phyloP scores from a whole-genome alignment of 2,113 vertebrate species.

The Eonycteris spelaea region DNA sequence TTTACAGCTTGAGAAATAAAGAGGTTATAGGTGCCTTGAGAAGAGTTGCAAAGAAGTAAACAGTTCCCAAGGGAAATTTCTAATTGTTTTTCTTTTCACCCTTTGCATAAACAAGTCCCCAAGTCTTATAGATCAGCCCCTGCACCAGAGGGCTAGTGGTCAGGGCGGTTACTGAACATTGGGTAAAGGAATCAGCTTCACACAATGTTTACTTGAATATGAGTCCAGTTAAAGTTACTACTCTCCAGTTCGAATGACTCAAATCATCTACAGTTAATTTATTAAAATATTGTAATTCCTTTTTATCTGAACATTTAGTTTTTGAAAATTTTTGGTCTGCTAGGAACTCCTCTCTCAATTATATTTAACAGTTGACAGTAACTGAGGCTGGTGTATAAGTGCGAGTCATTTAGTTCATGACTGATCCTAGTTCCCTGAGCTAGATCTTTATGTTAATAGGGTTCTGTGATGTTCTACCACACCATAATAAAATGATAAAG shows the following conservation, averaged over 20 bases:
- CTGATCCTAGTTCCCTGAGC: too few relatives aligned
- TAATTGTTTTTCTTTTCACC: not conserved
- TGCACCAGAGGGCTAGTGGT: too few relatives aligned
- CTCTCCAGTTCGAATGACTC: not conserved
- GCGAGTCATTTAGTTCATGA: not conserved
- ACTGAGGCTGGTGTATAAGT: not conserved
- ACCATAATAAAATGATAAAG: too few relatives aligned
- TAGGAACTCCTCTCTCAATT: not conserved
- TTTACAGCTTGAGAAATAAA: constrained; percentile 38
- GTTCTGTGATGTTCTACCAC: too few relatives aligned
- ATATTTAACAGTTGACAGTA: not conserved
- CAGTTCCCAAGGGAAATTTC: not conserved
- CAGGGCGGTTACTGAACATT: not conserved
- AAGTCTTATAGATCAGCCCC: not conserved
- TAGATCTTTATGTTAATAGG: too few relatives aligned
- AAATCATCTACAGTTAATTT: not conserved
- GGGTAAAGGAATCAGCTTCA: not conserved
- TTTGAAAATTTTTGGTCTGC: not conserved
- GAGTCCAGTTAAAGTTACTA: not conserved
- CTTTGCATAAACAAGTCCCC: not conserved
- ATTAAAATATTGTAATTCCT: not conserved
- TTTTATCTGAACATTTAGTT: not conserved
- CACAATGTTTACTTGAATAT: not conserved
- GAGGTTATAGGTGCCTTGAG: not conserved
- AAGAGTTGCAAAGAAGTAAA: not conserved